phyloP scores from a whole-genome alignment of 2,888 invertebrate species.

The Sabellastarte sp. region DNA sequence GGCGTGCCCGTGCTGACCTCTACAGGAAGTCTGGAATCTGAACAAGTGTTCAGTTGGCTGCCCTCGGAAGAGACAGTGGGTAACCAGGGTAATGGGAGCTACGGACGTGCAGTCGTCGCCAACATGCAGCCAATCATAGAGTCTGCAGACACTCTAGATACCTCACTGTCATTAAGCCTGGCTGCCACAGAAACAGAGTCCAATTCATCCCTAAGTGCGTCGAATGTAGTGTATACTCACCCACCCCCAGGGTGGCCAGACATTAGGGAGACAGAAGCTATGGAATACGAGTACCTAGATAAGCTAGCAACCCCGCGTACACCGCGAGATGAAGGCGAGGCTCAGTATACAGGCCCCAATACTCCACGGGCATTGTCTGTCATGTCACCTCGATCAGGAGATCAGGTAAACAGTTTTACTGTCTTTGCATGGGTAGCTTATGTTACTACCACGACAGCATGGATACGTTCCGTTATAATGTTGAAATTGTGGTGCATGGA shows the following conservation, averaged over 20 bases:
- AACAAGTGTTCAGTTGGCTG: too few relatives aligned
- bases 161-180: background rate
- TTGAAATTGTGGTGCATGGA: constrained; percentile 1
- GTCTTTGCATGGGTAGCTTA: too few relatives aligned
- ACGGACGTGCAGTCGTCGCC: background rate
- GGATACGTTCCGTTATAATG: too few relatives aligned
- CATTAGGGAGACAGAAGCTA: too few relatives aligned
- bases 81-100: background rate
- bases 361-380: background rate
- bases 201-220: background rate
- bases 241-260: too few relatives aligned
- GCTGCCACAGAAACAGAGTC: background rate
- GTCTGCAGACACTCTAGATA: background rate
- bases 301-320: background rate
- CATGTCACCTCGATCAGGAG: background rate
- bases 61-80: background rate
- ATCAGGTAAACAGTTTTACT: background rate
- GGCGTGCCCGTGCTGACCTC: background rate
- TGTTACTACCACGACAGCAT: too few relatives aligned
- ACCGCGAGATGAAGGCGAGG: too few relatives aligned
- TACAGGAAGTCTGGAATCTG: background rate
- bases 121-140: background rate
- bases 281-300: background rate
- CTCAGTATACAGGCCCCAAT: too few relatives aligned
- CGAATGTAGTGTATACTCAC: too few relatives aligned